These are phyloP conservation scores for Brachionus rubens DNA, from an alignment of 1,140 invertebrate species.

Conservation along the genomic window DNA sequence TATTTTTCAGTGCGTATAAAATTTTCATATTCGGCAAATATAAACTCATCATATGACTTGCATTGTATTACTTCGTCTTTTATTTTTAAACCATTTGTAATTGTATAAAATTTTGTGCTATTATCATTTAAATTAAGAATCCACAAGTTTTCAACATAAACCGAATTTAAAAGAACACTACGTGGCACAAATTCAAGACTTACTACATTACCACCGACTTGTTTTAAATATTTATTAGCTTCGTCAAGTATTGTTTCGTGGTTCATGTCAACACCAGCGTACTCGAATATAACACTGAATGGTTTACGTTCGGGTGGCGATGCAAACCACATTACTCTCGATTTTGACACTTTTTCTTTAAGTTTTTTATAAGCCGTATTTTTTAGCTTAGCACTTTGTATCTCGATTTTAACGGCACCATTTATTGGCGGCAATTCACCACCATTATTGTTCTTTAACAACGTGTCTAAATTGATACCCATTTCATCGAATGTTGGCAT, in stretches of 20 bases:
- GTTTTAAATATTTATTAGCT: slow-evolving; percentile 34
- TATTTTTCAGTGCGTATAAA: slow-evolving; percentile 43
- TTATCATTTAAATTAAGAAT: slow-evolving; percentile 29
- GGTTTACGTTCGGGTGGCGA: slow-evolving; percentile 16
- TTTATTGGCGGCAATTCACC: slow-evolving; percentile 41
- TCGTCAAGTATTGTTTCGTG: slow-evolving; percentile 22
- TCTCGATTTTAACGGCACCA: neutral
- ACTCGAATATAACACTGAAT: slow-evolving; percentile 39
- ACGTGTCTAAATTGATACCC: slow-evolving; percentile 12
- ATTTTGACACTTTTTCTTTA: slow-evolving; percentile 29
- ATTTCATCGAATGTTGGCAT: slow-evolving; percentile 45
- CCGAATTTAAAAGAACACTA: slow-evolving; percentile 36
- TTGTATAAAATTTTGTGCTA: slow-evolving; percentile 27
- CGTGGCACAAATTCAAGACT: slow-evolving; percentile 36
- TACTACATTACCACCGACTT: slow-evolving; percentile 2
- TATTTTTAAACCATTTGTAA: slow-evolving; percentile 34
- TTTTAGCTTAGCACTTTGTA: slow-evolving; percentile 18
- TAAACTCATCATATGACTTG: slow-evolving; percentile 46
- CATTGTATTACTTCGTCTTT: slow-evolving; percentile 5
- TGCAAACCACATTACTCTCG: slow-evolving; percentile 41
- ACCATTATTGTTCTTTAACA: neutral
- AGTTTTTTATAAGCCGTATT: slow-evolving; percentile 42
- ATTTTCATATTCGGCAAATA: slow-evolving; percentile 39
- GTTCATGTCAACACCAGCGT: slow-evolving; percentile 37
- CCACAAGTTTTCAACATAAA: slow-evolving; percentile 43